Evolutionary conservation across 2,113 vertebrate species (phyloP).

Genomic region (Sinocyclocheilus anshuiensis): DNA sequence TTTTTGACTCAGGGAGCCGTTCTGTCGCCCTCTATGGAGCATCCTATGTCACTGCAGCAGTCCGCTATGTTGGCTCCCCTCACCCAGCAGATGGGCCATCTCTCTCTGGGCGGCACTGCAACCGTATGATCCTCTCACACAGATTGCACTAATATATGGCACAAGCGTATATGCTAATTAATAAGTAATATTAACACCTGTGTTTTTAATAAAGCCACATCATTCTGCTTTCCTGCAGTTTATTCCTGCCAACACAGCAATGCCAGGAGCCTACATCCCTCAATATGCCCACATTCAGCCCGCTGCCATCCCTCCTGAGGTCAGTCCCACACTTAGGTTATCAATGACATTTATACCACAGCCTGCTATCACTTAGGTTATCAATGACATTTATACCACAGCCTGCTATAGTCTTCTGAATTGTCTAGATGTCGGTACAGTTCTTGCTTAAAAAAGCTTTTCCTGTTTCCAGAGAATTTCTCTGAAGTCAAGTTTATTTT

Average conservation of each 20-base stretch:
- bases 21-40: conserved; percentile 81
- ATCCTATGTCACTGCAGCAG: conserved; percentile 96
- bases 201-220: conserved; percentile 20
- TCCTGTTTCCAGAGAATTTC: neutral
- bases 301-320: conserved; percentile 86
- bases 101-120: conserved; percentile 93
- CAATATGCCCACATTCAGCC: conserved; percentile 92
- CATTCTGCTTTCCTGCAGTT: conserved; percentile 76
- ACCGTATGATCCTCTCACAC: conserved; percentile 74
- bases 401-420: neutral
- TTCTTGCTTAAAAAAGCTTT: neutral
- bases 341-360: neutral
- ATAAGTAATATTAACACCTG: conserved; percentile 27
- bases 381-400: neutral
- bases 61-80: conserved; percentile 90
- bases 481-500: no score
- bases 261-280: conserved; percentile 96
- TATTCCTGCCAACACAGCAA: conserved; percentile 91
- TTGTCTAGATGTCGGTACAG: neutral
- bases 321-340: neutral
- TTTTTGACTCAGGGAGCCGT: conserved; percentile 68
- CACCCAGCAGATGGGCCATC: conserved; percentile 98
- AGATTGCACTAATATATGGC: neutral
- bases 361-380: neutral
- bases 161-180: conserved; percentile 21